phyloP scores from a whole-genome alignment of 1,140 invertebrate genomes.

The Orius insidiosus region DNA sequence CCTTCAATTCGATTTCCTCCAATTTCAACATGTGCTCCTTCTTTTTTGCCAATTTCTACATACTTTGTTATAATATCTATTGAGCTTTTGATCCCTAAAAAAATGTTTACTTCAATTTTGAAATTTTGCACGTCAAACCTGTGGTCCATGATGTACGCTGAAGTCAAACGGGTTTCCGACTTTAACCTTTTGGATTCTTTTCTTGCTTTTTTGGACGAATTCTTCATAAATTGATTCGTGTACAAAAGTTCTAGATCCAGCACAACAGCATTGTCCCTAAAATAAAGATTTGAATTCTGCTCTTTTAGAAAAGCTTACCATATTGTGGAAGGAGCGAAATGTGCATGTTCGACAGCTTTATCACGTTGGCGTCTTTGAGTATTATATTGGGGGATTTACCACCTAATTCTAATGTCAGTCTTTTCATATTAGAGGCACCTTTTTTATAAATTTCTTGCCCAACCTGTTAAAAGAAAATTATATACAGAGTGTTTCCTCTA shows the following conservation, averaged over 20 bases:
- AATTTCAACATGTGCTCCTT: conserved; percentile 72
- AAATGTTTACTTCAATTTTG: too few relatives aligned
- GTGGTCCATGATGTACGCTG: conserved; percentile 28
- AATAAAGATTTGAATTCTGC: too few relatives aligned
- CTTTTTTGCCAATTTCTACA: conserved; percentile 66
- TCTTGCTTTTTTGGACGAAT: conserved; percentile 74
- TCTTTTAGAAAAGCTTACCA: conserved; percentile 28
- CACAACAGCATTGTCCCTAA: conserved; percentile 57
- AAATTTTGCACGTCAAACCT: too few relatives aligned
- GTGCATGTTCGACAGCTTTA: conserved; percentile 60
- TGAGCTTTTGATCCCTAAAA: conserved; percentile 79
- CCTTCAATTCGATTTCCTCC: conserved; percentile 58
- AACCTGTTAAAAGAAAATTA: conserved; percentile 31
- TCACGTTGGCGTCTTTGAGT: conserved; percentile 67
- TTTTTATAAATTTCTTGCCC: conserved; percentile 71
- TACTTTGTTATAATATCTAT: conserved; percentile 64
- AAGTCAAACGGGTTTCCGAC: conserved; percentile 82
- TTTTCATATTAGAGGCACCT: conserved; percentile 68
- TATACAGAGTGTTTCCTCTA: too few relatives aligned
- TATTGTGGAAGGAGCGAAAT: conserved; percentile 77
- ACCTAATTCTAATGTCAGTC: conserved; percentile 81
- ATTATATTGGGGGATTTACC: conserved; percentile 92
- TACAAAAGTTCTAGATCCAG: conserved; percentile 76
- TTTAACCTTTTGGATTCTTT: conserved; percentile 56
- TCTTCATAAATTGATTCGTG: conserved; percentile 86